Evolutionary conservation across 2,888 invertebrate genomes (phyloP).

Genomic region (Tortricodes alternella): DNA sequence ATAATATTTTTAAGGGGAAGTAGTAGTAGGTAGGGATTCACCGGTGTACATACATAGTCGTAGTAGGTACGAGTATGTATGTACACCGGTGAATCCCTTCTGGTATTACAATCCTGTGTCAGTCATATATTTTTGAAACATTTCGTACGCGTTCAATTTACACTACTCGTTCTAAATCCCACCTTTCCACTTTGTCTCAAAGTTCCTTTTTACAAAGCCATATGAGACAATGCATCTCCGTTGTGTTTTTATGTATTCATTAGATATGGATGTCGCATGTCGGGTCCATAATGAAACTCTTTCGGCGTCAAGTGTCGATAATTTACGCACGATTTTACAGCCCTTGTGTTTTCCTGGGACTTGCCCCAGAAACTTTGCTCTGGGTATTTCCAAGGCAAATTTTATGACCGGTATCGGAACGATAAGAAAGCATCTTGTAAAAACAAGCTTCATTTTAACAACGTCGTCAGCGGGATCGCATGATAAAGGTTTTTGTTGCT

Average conservation of each 20-base stretch:
- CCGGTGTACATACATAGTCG: too few relatives aligned
- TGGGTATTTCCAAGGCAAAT: slow-evolving; percentile 22
- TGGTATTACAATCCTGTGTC: slow-evolving; percentile 19
- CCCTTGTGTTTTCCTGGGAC: slow-evolving; percentile 22
- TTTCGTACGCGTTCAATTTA: not conserved
- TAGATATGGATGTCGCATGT: slow-evolving; percentile 34
- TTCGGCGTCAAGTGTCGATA: slow-evolving; percentile 34
- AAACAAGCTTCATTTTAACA: slow-evolving; percentile 7
- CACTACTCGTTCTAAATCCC: not conserved
- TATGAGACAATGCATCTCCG: slow-evolving; percentile 7
- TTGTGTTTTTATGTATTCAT: slow-evolving; percentile 41
- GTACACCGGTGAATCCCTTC: slow-evolving; percentile 19
- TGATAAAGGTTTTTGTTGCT: slow-evolving; percentile 1
- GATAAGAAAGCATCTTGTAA: slow-evolving; percentile 21
- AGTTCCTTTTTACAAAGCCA: not conserved
- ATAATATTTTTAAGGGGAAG: too few relatives aligned
- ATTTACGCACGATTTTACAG: slow-evolving; percentile 33
- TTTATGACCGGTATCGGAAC: slow-evolving; percentile 27
- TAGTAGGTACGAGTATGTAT: too few relatives aligned
- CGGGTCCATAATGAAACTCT: slow-evolving; percentile 39
- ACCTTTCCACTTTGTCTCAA: not conserved
- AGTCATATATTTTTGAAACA: not conserved
- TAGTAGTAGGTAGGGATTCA: too few relatives aligned
- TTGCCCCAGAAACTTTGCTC: not conserved
- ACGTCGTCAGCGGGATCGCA: not conserved